Conservation (phyloP, 2,113 vertebrate species). For the Machaerirhynchus nigripectus region DNA sequence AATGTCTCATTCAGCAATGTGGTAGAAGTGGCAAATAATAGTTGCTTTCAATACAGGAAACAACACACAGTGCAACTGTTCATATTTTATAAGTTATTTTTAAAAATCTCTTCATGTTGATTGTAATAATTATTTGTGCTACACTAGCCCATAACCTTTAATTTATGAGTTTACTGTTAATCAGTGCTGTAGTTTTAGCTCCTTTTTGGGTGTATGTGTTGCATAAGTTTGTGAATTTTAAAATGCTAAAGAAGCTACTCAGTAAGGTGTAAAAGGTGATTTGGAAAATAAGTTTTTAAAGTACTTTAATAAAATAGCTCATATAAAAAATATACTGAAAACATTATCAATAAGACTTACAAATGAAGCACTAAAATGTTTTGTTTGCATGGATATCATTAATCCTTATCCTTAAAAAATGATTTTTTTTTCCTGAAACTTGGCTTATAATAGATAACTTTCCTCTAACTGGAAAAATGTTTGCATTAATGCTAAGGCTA, state of each 20-base stretch:
- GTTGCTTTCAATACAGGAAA: conserved; percentile 13
- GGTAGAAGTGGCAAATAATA: conserved; percentile 14
- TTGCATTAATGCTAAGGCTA: background rate
- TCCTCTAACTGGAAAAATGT: background rate
- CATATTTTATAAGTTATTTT: background rate
- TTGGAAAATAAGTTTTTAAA: background rate
- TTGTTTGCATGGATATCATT: background rate
- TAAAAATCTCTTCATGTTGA: background rate
- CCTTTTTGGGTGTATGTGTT: background rate
- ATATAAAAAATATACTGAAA: background rate
- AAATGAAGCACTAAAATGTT: background rate
- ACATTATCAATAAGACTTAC: background rate
- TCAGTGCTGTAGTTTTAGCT: background rate
- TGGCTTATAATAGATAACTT: background rate
- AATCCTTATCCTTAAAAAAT: background rate
- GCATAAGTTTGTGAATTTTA: background rate
- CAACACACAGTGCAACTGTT: background rate
- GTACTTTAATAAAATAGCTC: background rate
- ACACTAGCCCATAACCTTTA: background rate
- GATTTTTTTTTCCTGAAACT: background rate
- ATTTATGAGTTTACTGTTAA: conserved; percentile 23
- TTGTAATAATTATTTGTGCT: background rate
- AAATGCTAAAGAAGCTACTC: background rate
- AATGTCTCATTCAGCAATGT: background rate
- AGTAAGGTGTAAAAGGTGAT: background rate